Base-by-base conservation (phyloP, 2,797 vertebrate species). In the Sparus aurata region DNA sequence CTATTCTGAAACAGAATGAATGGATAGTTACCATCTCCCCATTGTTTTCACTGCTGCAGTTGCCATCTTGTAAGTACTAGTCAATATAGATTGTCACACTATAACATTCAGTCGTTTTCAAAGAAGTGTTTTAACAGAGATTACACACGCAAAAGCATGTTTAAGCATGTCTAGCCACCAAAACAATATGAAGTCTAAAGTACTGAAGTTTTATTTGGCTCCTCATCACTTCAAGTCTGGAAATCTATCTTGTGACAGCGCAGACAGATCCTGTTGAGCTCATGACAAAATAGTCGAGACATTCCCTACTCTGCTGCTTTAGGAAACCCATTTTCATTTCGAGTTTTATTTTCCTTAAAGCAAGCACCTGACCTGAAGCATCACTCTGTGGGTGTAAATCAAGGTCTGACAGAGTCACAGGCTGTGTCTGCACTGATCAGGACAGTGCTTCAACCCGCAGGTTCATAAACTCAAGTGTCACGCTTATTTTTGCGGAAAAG, bases 381-480 rank as follows among this genome's bases (percentile, higher is more conserved):
- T 69, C 59, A 54, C 59, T 79, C 61, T 1, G 20, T 59, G n/a
- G 61, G 49, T 75, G 55, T 76, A 69, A 72, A 75, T 77, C 69
- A 70, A 49, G 49, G 64, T 54, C 49, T 0, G 41, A 67, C 67
- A 64, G 18, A 55, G 46, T 77, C 1, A 16, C 66, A 25, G 69
- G 74, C 46, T 61, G 75, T 84, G 84, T 87, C 88, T 77, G 80
- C 47, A 80, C 75, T 52, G 67, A 83, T 78, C 84, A 88, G 76
- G 63, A 77, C 80, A 73, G 41, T 18, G 43, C 60, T 75, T 67
- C 59, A 60, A 73, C 63, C 66, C 38, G 22, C 12, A 76, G 62
- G 20, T 27, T 83, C 64, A 75, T 55, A 47, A 67, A 74, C 61
- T 65, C n/a, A 80, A 78, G 83, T 83, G 79, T 74, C 77, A 73